Base-by-base conservation (phyloP, 2,888 invertebrate genomes). In the Synergus laeviventris region DNA sequence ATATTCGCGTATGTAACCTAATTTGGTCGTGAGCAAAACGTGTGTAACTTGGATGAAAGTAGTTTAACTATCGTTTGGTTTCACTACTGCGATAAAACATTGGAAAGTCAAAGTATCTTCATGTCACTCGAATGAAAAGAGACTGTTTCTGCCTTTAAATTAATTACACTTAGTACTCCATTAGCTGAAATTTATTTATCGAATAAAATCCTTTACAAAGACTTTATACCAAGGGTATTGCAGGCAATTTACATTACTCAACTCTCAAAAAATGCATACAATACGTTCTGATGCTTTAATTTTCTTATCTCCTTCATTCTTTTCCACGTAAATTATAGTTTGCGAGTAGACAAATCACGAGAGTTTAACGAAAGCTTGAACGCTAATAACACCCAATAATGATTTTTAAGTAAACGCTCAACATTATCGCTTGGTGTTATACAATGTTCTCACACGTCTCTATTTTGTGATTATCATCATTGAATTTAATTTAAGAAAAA, bases 51-150 rank as follows among this genome's bases (percentile, higher is more conserved):
- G 36, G 49, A 70, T 70, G 70, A 70, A 70, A 70, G 70, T 70
- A 70, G 70, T 70, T 31, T 70, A 70, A 66, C 24, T 45, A 66
- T 49, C 66, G 66, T 66, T 64, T 66, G 45, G 45, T 66, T 70
- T 70, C 70, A 49, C 70, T 70, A 45, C 70, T n/a, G 42, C 49
- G 66, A 70, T 70, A 70, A 70, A 70, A 70, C 49, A 70, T 70
- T 70, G 49, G 70, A 70, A 70, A 70, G 70, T 70, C 70, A 70
- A 70, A 49, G 70, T 49, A 49, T n/a, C 49, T 45, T 56, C 56
- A 56, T 31, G 45, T 70, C 45, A 24, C 24, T 70, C n/a, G 31
- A 70, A 31, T 45, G 49, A 70, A 70, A 70, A 49, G 49, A 49
- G 49, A 49, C 45, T 45, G n/a, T 70, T 49, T 16, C 16, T 38